Conservation (phyloP, 2,113 vertebrate species). For the Myiozetetes cayanensis region DNA sequence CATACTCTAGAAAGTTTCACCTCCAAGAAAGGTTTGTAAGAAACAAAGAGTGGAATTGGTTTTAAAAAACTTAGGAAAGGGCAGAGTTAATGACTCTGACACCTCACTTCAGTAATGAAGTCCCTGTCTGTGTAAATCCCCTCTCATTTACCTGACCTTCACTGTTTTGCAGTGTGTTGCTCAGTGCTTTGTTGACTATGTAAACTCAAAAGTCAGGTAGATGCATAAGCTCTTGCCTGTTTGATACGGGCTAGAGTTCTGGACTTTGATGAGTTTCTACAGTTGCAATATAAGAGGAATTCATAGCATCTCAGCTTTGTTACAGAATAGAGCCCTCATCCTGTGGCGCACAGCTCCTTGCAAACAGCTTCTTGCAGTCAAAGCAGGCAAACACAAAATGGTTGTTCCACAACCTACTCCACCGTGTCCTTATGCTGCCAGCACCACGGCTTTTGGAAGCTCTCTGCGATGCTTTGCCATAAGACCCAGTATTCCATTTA, state of each 20-base stretch:
- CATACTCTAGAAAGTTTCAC: not conserved
- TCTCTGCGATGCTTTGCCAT: not conserved
- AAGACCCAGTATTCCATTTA: not conserved
- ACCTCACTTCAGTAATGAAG: not conserved
- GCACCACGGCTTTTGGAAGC: not conserved
- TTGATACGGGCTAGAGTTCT: not conserved
- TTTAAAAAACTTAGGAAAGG: not conserved
- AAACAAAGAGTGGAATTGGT: not conserved
- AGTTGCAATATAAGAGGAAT: not conserved
- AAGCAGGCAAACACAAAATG: not conserved
- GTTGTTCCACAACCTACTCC: not conserved
- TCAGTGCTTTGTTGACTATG: not conserved
- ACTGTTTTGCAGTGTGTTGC: rapidly evolving
- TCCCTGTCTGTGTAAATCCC: not conserved
- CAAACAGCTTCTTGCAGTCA: not conserved
- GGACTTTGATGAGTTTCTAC: not conserved
- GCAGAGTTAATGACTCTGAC: not conserved
- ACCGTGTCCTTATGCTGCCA: not conserved
- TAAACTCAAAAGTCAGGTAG: not conserved
- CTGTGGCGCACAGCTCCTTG: not conserved
- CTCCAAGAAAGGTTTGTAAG: not conserved
- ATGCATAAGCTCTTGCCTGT: rapidly evolving
- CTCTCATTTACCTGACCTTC: not conserved
- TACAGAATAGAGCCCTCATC: not conserved
- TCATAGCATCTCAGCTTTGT: not conserved